Evolutionary conservation across 2,797 vertebrate genomes (phyloP), one percentile per base, ranked within the genome.

Genomic region (Parauchenoglanis punctatus): DNA sequence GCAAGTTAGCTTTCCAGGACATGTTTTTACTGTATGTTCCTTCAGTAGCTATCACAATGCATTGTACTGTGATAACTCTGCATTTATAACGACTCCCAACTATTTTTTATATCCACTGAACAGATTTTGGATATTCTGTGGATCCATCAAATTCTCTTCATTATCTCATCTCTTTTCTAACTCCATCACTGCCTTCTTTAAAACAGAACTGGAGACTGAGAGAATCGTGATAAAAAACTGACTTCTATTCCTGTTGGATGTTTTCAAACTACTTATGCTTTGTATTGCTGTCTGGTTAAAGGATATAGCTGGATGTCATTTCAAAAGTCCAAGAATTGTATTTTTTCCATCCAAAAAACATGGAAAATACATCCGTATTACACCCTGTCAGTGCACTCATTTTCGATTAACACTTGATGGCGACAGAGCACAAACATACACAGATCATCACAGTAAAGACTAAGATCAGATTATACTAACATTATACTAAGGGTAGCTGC

Each of bases 321-420:
- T n/a, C 20, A 76, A 76, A 52, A 52, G 73, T 40, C 3, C 40
- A 40, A 3, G 40, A 40, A 13, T 49, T 49, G 49, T 10, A 3
- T 76, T 7, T 54, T 5, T 1, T 0, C 2, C n/a, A 31, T 59
- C 0, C 4, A 23, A 40, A 80, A 58, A 4, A 0, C 52, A 80
- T 80, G 28, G 7, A 49, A 25, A 13, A n/a, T 54, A 18, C 28
- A 44, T 18, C 12, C 18, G 35, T 18, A 8, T 72, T 1, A 72
- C 12, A 1, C 4, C n/a, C 25, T 54, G 75, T 28, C 20, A 70
- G 44, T 35, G 23, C 8, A 18, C 25, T 58, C 6, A 18, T 84
- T 54, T 81, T 2, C 2, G 13, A 28, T 70, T 11, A 25, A 83
- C 89, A 78, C 89, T 75, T 70, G 89, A 86, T 89, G 86, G 75